These are phyloP conservation scores for Gallirallus australis DNA, from an alignment of 2,797 vertebrate genomes.

Conservation along the genomic window DNA sequence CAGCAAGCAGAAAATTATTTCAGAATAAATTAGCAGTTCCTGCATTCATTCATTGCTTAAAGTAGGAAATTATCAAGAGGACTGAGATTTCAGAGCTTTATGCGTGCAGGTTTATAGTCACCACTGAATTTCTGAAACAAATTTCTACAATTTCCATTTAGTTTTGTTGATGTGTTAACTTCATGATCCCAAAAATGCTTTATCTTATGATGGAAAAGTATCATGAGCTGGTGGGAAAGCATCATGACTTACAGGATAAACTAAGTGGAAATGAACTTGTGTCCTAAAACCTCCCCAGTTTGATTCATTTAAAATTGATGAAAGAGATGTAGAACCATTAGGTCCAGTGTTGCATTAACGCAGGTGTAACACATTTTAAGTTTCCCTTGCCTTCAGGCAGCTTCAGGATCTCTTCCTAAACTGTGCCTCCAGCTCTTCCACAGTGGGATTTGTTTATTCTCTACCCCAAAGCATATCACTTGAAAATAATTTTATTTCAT, in stretches of 20 bases:
- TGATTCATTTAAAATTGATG: neutral
- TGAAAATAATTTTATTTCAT: neutral
- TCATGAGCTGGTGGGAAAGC: neutral
- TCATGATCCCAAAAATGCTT: neutral
- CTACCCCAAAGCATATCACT: neutral
- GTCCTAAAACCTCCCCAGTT: neutral
- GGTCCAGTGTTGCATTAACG: neutral
- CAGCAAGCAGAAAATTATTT: neutral
- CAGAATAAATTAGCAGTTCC: neutral
- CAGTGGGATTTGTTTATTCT: neutral
- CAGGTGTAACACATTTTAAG: neutral
- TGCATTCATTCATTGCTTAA: neutral
- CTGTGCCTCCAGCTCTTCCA: neutral
- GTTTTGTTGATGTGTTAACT: neutral
- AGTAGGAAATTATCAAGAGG: neutral
- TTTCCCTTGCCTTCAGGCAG: neutral
- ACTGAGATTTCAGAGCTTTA: neutral
- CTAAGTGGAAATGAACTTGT: neutral
- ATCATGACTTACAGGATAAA: neutral
- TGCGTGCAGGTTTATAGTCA: neutral
- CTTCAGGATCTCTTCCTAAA: neutral
- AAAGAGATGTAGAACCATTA: neutral
- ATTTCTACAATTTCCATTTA: neutral
- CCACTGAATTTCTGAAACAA: neutral
- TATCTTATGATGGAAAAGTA: neutral